Conservation (phyloP, 1,140 invertebrate genomes). For the Parapsyche elsis region DNA sequence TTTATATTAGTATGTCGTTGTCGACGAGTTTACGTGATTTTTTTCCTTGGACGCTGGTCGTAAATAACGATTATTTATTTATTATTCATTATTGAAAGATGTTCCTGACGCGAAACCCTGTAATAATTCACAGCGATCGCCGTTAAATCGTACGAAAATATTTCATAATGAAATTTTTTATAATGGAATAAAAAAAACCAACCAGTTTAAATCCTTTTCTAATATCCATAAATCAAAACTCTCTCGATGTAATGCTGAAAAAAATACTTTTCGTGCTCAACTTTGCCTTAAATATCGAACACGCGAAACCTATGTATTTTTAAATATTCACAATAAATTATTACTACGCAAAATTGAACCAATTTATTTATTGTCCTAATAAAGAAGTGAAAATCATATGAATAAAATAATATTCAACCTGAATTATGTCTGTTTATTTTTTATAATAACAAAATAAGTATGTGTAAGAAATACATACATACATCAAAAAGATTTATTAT, state of each 20-base stretch:
- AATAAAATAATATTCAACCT: too few relatives aligned
- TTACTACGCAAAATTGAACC: too few relatives aligned
- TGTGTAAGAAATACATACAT: too few relatives aligned
- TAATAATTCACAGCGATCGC: constrained; percentile 17
- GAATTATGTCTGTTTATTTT: too few relatives aligned
- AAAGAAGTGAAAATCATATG: too few relatives aligned
- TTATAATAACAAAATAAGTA: too few relatives aligned
- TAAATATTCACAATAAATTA: too few relatives aligned
- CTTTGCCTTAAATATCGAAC: neutral
- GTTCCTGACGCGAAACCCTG: neutral
- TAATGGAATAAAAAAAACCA: neutral
- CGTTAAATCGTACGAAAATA: constrained; percentile 12
- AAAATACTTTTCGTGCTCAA: neutral
- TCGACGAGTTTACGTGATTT: too few relatives aligned
- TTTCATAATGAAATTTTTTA: constrained; percentile 30
- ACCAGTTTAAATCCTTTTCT: constrained; percentile 8
- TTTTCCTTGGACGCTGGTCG: neutral
- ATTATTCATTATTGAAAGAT: constrained; percentile 16
- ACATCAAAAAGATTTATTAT: too few relatives aligned
- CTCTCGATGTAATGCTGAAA: neutral
- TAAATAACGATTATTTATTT: constrained; percentile 22
- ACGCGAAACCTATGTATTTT: neutral
- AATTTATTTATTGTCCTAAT: too few relatives aligned
- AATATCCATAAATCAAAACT: constrained; percentile 29
- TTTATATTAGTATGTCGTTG: too few relatives aligned